Evolutionary conservation across 2,113 vertebrate genomes (phyloP).

Genomic region (Ctenomys sociabilis): DNA sequence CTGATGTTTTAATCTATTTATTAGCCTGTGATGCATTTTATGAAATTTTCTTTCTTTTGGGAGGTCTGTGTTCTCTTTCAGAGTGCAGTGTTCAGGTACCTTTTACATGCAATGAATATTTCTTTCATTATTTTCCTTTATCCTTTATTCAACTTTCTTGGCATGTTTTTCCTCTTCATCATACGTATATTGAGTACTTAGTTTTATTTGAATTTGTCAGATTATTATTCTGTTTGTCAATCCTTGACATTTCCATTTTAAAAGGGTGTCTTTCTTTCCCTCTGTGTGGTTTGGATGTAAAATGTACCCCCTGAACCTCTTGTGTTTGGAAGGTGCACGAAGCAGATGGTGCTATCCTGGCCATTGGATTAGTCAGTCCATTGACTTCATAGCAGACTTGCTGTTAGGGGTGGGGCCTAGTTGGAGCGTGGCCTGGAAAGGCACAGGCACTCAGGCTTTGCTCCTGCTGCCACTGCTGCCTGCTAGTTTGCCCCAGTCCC

Average conservation of each 20-base stretch:
- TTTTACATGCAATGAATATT: not conserved
- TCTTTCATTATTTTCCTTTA: not conserved
- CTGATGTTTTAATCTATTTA: not conserved
- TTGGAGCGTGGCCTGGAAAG: not conserved
- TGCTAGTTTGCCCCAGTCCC: no score
- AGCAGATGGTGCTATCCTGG: not conserved
- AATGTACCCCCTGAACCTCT: not conserved
- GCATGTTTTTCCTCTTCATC: not conserved
- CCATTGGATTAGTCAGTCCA: no score
- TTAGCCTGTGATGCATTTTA: not conserved
- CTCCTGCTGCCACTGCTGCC: not conserved
- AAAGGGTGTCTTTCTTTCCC: not conserved
- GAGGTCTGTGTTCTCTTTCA: not conserved
- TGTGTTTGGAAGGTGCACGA: not conserved
- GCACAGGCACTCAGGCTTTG: not conserved
- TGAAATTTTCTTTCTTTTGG: not conserved
- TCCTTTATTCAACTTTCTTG: not conserved
- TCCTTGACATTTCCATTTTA: not conserved
- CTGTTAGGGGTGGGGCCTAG: not conserved
- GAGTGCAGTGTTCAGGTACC: not conserved
- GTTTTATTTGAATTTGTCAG: not conserved
- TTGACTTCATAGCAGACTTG: not conserved
- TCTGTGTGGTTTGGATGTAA: not conserved
- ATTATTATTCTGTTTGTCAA: not conserved
- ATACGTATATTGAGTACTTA: not conserved